A percentile compares a stretch with the other conserved stretches of the same genome.
These are phyloP conservation scores for Paratrypauchen microcephalus DNA, from an alignment of 2,797 vertebrate species.

Conservation along the genomic window DNA sequence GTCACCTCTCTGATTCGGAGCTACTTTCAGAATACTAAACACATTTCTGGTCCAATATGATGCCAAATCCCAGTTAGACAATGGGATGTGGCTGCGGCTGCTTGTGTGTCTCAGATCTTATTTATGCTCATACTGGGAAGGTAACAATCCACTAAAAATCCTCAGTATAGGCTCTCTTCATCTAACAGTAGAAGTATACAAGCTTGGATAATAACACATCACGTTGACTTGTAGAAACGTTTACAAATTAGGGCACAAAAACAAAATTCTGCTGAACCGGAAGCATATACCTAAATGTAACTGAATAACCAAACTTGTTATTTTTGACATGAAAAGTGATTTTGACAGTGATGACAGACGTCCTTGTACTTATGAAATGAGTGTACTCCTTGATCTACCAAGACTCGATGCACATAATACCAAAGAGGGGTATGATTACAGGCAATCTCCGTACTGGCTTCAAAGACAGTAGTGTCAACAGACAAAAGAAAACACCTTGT, in stretches of 20 bases:
- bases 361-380: background rate
- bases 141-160: constrained; percentile 9
- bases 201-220: constrained; percentile 3
- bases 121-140: constrained; percentile 19
- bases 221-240: no score
- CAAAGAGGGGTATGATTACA: constrained; percentile 10
- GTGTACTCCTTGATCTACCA: background rate
- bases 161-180: background rate
- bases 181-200: background rate
- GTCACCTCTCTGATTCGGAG: constrained; percentile 55
- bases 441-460: no score
- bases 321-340: no score
- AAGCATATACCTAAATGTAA: background rate
- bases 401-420: constrained; percentile 7
- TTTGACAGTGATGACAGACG: no score
- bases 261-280: background rate
- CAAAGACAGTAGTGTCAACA: no score
- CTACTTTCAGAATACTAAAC: constrained; percentile 53
- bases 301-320: background rate
- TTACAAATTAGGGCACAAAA: background rate
- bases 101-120: constrained; percentile 21
- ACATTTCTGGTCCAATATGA: constrained; percentile 24
- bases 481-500: no score
- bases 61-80: constrained; percentile 25
- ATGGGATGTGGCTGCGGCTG: constrained; percentile 23